Percentiles rank a stretch among this genome's conserved stretches.
phyloP scores from a whole-genome alignment of 1,140 invertebrate species.

The Forficula auricularia region DNA sequence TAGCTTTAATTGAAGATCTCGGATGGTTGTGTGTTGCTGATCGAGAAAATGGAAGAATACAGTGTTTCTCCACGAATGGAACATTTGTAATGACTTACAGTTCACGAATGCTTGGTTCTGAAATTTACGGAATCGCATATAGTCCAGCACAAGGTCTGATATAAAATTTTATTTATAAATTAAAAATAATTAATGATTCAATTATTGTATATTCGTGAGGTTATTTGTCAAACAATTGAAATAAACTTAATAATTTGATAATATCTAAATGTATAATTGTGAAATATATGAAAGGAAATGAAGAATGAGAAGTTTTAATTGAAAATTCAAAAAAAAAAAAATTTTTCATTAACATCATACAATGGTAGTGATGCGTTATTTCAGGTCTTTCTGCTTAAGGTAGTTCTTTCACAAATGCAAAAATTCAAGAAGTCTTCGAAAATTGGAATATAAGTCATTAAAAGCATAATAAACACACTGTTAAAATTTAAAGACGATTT shows the following conservation, averaged over 20 bases:
- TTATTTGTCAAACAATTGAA: not conserved
- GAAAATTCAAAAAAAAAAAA: no score
- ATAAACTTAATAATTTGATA: no score
- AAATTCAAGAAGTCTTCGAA: no score
- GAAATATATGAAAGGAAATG: not conserved
- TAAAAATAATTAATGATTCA: slow-evolving; percentile 2
- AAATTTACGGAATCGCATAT: slow-evolving; percentile 53
- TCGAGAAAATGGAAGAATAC: slow-evolving; percentile 72
- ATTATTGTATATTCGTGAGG: not conserved
- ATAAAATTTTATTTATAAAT: slow-evolving; percentile 23
- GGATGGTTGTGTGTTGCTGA: slow-evolving; percentile 73
- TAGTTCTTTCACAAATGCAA: no score
- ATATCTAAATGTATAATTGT: no score
- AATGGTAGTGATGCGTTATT: no score
- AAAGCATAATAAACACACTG: no score
- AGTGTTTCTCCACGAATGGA: slow-evolving; percentile 45
- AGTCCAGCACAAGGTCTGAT: slow-evolving; percentile 27
- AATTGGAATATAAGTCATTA: no score
- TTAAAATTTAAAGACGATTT: no score
- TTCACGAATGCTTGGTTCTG: slow-evolving; percentile 38
- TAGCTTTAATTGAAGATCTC: slow-evolving; percentile 57
- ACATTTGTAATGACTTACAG: slow-evolving; percentile 23
- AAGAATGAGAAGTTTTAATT: no score
- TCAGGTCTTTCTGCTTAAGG: no score
- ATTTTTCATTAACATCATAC: no score